Conservation (phyloP, 2,888 invertebrate genomes). For the Euzophera pinguis region DNA sequence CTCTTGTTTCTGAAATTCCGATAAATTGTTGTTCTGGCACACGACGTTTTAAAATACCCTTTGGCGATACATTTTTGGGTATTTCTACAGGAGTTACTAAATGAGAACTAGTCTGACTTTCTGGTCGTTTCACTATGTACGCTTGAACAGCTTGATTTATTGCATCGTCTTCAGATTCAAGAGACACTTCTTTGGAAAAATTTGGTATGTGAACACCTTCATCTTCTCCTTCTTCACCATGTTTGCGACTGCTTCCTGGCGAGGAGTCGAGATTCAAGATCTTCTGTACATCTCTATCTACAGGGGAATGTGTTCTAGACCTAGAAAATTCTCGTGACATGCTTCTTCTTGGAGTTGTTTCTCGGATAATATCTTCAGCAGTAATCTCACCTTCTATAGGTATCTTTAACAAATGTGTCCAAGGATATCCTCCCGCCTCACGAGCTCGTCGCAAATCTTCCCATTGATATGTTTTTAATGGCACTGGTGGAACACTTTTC, state of each 20-base stretch:
- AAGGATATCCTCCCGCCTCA: slow-evolving; percentile 87
- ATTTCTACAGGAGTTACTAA: slow-evolving; percentile 52
- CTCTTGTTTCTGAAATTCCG: slow-evolving; percentile 65
- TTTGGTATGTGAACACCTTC: slow-evolving; percentile 71
- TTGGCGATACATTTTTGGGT: slow-evolving; percentile 68
- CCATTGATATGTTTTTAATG: slow-evolving; percentile 89
- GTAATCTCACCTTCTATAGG: slow-evolving; percentile 76
- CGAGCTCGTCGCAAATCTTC: slow-evolving; percentile 87
- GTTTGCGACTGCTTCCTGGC: slow-evolving; percentile 72
- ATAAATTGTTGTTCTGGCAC: slow-evolving; percentile 64
- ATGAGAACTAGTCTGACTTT: slow-evolving; percentile 44
- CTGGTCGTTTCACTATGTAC: slow-evolving; percentile 51
- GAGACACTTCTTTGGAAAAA: slow-evolving; percentile 70
- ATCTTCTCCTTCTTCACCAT: slow-evolving; percentile 68
- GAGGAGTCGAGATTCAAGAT: slow-evolving; percentile 72
- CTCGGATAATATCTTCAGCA: slow-evolving; percentile 72
- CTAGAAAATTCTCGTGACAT: slow-evolving; percentile 71
- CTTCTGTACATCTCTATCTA: slow-evolving; percentile 54
- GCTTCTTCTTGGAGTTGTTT: slow-evolving; percentile 66
- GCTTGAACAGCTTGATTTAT: slow-evolving; percentile 40
- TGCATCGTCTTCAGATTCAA: slow-evolving; percentile 70
- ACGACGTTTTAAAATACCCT: slow-evolving; percentile 77
- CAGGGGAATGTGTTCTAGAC: slow-evolving; percentile 68
- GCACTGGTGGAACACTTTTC: slow-evolving; percentile 81
- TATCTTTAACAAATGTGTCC: slow-evolving; percentile 87